phyloP scores from a whole-genome alignment of 92 coral and sea anemone genomes.

The Desmophyllum pertusum region DNA sequence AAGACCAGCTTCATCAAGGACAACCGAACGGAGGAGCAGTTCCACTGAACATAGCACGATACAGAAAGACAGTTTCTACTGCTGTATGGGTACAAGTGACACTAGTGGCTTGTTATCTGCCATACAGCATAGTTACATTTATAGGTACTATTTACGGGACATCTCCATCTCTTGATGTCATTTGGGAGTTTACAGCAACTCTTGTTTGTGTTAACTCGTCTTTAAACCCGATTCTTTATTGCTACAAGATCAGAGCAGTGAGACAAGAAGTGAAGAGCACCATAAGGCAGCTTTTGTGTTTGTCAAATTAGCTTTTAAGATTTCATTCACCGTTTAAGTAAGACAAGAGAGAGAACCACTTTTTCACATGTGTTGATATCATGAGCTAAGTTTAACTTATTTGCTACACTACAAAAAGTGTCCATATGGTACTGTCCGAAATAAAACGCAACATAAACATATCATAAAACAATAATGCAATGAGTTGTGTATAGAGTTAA shows the following conservation, averaged over 20 bases:
- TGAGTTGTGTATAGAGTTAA: no score
- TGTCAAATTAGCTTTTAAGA: neutral
- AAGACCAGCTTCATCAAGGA: neutral
- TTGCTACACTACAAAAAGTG: no score
- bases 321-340: no score
- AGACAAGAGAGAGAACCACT: no score
- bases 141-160: neutral
- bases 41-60: neutral
- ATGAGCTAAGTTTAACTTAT: no score
- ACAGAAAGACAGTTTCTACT: neutral
- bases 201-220: neutral
- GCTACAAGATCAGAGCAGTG: neutral
- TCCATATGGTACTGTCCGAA: no score
- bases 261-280: neutral
- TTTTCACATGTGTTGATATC: no score
- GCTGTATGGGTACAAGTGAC: neutral
- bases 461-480: no score
- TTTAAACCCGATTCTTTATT: neutral
- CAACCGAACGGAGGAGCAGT: neutral
- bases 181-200: neutral
- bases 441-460: no score
- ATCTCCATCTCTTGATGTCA: neutral
- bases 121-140: constrained; percentile 10
- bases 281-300: neutral
- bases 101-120: neutral